Evolutionary conservation across 1,140 invertebrate genomes (phyloP), one percentile per base, ranked within the genome.

Genomic region (Heliconius hewitsoni): DNA sequence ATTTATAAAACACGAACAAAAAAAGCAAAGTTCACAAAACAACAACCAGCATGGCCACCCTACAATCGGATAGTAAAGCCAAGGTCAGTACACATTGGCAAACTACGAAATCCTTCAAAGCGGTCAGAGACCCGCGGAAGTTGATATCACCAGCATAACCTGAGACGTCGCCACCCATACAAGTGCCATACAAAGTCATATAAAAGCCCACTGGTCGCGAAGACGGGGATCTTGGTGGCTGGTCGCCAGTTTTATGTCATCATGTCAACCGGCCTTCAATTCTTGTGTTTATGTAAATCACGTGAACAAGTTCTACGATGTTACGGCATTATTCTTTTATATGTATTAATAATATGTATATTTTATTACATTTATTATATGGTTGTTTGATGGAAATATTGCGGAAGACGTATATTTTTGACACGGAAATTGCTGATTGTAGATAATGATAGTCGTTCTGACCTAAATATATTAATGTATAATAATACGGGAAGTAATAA

Each of bases 81-180:
- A 93, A 94, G 92, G 92, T 92, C 86, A 86, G 66, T 55, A 42
- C 87, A 90, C 89, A 91, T 85, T 85, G 78, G 81, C 86, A 83
- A 84, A 81, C 91, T 90, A 90, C 86, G 87, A 91, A 88, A 92
- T 89, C 92, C 92, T 94, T 92, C 86, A 80, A 66, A 71, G 52
- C 86, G 91, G 91, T 91, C 89, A 84, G 76, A 87, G 90, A 90
- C 90, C 92, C 87, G 86, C 92, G 92, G 92, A 93, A 93, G 88
- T 91, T 66, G 72, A 74, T 37, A 42, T 83, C 83, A 76, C 91
- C 87, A 90, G 39, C 76, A 0, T 83, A 87, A 80, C 52, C 46
- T 80, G 91, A 87, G 66, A 89, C 85, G 79, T 82, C 85, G 86
- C 83, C 85, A 80, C 86, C 83, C 79, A 81, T 82, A 82, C 73